Percentiles rank a stretch among this genome's conserved stretches.
Evolutionary conservation across 2,113 vertebrate genomes (phyloP).

Genomic region (Rhinichthys klamathensis): DNA sequence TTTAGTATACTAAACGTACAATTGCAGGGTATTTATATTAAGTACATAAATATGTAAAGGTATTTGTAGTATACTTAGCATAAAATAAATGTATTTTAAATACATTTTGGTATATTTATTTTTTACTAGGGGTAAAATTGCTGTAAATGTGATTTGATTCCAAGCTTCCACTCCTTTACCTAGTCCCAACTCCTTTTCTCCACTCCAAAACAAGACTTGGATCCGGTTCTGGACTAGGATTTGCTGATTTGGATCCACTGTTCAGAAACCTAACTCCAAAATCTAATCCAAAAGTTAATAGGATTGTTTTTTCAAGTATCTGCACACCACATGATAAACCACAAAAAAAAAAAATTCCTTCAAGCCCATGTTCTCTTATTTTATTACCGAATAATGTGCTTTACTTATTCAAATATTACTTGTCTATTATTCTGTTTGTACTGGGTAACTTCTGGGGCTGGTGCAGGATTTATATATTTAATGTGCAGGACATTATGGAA

Average conservation of each 20-base stretch:
- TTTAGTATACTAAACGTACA: too few species aligned
- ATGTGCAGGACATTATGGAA: conserved; percentile 15
- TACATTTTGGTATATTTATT: too few species aligned
- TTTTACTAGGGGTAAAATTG: not conserved
- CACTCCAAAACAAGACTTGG: not conserved
- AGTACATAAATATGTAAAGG: too few species aligned
- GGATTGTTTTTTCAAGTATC: too few species aligned
- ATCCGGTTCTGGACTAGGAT: not conserved
- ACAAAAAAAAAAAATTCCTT: not conserved
- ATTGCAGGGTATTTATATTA: too few species aligned
- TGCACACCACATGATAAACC: not conserved
- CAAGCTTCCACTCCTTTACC: not conserved
- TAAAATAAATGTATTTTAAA: too few species aligned
- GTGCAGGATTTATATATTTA: conserved; percentile 10
- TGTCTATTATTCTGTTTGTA: not conserved
- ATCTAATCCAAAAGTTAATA: too few species aligned
- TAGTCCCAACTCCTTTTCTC: not conserved
- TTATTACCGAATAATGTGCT: not conserved
- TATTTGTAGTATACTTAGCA: too few species aligned
- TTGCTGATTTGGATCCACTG: not conserved
- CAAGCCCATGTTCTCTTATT: not conserved
- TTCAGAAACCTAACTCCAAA: conserved; percentile 1
- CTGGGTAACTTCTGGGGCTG: not conserved
- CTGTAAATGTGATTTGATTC: not conserved
- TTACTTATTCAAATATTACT: not conserved